A percentile compares a stretch with the other conserved stretches of the same genome.
These are phyloP conservation scores for Dicroscelio sp. DNA, from an alignment of 2,888 invertebrate genomes.

Conservation along the genomic window DNA sequence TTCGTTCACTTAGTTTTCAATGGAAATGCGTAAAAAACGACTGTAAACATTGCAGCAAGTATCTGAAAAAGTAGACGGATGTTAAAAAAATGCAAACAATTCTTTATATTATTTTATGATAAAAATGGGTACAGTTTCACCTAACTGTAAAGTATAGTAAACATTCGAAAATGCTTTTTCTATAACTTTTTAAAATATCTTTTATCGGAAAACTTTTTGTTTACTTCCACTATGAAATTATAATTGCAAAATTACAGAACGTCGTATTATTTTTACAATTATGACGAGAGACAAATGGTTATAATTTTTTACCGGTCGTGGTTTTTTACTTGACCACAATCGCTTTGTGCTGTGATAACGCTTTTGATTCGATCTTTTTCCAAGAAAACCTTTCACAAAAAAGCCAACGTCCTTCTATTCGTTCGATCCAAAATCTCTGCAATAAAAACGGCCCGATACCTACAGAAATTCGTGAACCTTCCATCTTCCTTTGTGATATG, in stretches of 20 bases:
- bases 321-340: not conserved
- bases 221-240: too few relatives aligned
- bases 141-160: conserved; percentile 19
- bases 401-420: conserved; percentile 17
- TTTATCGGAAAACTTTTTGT: not conserved
- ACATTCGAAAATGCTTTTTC: not conserved
- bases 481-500: conserved; percentile 58
- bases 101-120: conserved; percentile 17
- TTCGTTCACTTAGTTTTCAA: not conserved
- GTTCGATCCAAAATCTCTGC: conserved; percentile 32
- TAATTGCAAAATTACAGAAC: too few relatives aligned
- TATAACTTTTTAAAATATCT: not conserved
- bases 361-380: conserved; percentile 2
- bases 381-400: conserved; percentile 6
- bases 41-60: conserved; percentile 20
- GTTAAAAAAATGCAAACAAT: conserved; percentile 33
- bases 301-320: not conserved
- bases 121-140: conserved; percentile 9
- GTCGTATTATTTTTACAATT: not conserved
- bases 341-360: conserved; percentile 36
- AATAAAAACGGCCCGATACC: conserved; percentile 23
- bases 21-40: not conserved
- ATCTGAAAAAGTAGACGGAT: not conserved
- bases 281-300: not conserved
- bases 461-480: conserved; percentile 12